phyloP scores from a whole-genome alignment of 1,140 invertebrate genomes.

The Drosophila burlai region DNA sequence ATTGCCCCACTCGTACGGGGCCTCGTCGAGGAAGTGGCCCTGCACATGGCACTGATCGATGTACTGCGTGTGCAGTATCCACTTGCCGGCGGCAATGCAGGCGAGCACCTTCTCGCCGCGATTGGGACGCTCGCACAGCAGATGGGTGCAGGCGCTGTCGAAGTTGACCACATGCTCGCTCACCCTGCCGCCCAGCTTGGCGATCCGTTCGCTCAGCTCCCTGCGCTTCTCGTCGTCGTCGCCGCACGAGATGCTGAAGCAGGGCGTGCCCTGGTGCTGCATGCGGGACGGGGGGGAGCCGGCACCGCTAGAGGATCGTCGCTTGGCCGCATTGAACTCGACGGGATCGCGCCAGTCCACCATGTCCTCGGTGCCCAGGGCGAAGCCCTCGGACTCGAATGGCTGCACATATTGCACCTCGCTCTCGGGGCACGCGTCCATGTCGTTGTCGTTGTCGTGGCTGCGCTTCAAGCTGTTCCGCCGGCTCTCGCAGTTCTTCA shows the following conservation, averaged over 20 bases:
- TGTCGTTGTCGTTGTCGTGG: constrained; percentile 45
- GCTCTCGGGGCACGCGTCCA: constrained; percentile 29
- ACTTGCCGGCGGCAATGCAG: constrained; percentile 93
- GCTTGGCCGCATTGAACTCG: constrained; percentile 64
- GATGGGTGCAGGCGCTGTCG: constrained; percentile 90
- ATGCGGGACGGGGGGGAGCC: constrained; percentile 26
- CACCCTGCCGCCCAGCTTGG: constrained; percentile 88
- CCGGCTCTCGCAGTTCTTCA: constrained; percentile 70
- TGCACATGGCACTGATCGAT: constrained; percentile 88
- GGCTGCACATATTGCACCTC: constrained; percentile 75
- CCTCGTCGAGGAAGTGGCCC: constrained; percentile 91
- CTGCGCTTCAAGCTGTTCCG: constrained; percentile 72
- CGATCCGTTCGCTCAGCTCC: constrained; percentile 85
- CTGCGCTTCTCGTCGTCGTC: constrained; percentile 65
- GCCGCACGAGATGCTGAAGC: constrained; percentile 79
- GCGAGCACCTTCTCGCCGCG: constrained; percentile 95
- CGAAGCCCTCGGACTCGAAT: constrained; percentile 77
- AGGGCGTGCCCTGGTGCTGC: constrained; percentile 62
- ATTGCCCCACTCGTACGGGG: constrained; percentile 92
- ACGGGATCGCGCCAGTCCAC: constrained; percentile 80
- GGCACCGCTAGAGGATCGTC: constrained; percentile 24
- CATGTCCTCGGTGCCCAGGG: constrained; percentile 62
- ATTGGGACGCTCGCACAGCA: constrained; percentile 90
- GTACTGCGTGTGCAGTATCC: constrained; percentile 93
- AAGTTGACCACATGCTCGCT: constrained; percentile 85